Conservation (phyloP, 2,797 vertebrate species). For the Perodicticus potto region DNA sequence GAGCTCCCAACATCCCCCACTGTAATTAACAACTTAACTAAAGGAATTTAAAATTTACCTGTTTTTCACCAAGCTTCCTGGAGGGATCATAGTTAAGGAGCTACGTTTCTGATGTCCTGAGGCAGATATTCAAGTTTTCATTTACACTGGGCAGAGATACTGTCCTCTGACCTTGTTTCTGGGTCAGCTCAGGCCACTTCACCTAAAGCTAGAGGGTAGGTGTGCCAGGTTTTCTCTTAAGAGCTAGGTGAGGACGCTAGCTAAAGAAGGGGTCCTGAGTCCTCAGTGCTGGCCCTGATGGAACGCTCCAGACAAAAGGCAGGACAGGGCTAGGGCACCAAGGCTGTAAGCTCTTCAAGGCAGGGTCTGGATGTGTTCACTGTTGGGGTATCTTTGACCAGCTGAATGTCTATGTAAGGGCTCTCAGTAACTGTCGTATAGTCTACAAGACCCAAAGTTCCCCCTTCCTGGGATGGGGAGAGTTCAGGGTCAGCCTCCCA, state of each 20-base stretch:
- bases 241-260: not conserved
- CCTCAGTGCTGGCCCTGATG: not conserved
- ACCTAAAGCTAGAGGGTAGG: not conserved
- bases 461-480: not conserved
- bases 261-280: not conserved
- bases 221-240: not conserved
- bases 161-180: not conserved
- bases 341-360: not conserved
- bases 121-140: not conserved
- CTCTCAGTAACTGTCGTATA: not conserved
- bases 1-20: not conserved
- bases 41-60: not conserved
- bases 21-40: not conserved
- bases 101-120: not conserved
- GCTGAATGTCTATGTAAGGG: not conserved
- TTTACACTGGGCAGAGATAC: not conserved
- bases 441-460: not conserved
- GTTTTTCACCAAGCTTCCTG: not conserved
- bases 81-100: not conserved
- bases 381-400: not conserved
- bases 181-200: not conserved
- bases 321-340: not conserved
- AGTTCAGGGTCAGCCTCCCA: not conserved
- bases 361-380: not conserved
- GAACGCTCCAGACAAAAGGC: not conserved